Base-by-base conservation (phyloP, 2,113 vertebrate species). In the Dendrocopos noguchii region DNA sequence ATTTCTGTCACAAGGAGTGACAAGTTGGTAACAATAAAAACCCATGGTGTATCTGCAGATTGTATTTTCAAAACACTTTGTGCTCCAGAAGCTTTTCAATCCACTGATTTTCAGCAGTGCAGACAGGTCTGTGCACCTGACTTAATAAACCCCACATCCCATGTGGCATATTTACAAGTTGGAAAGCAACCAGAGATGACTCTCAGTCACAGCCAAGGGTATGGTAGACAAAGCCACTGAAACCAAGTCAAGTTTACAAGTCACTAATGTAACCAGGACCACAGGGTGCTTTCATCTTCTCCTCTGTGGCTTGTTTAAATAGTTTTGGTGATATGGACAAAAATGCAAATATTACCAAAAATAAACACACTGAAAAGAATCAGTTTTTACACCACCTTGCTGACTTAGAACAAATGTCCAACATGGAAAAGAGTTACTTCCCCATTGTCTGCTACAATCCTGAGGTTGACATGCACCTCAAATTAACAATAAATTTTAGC, bases 331-430 rank as follows among this genome's bases (percentile, higher is more conserved):
- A 87, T 65, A 60, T 0, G 9, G 59, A 61, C 31, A 56, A 78
- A 91, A 91, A 75, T 22, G 3, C 28, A 77, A 47, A 53, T 33
- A 84, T 11, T 65, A 72, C 8, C 8, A 61, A 17, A 74, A 44
- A 9, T 80, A 60, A 84, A 89, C 17, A 60, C 6, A 47, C 3
- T 16, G 31, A 42, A 28, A 42, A 61, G 39, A 19, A 14, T 0
- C 16, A 28, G 36, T 3, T 63, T 81, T 71, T 71, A 5, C 64
- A 67, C 17, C 31, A 76, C 13, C 16, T 33, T 18, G 7, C 18
- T 91, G 29, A 12, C n/a, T n/a, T 72, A 85, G 94, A 79, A 65
- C 25, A 68, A 86, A 88, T 20, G 39, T 47, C 28, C 21, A 68
- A 33, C 6, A 14, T 6, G 10, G 20, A 53, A 80, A 72, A 28